phyloP scores from a whole-genome alignment of 2,797 vertebrate genomes.

The Crypturellus tataupa region DNA sequence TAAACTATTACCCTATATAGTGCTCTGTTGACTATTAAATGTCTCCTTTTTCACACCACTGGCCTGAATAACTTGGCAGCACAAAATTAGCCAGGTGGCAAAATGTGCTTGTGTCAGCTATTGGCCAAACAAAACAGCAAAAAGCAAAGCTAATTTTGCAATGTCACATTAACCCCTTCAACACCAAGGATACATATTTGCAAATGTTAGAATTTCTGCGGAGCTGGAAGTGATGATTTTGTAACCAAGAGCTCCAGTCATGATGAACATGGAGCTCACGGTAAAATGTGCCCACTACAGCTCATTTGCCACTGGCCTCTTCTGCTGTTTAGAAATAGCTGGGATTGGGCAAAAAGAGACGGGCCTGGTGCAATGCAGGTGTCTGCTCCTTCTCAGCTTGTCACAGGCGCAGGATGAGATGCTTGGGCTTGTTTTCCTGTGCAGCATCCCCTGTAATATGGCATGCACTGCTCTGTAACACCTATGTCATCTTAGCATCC shows the following conservation, averaged over 20 bases:
- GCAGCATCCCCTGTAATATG: not conserved
- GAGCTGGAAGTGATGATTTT: not conserved
- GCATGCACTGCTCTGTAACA: not conserved
- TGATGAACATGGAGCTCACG: not conserved
- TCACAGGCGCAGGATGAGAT: not conserved
- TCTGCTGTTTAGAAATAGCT: slow-evolving; percentile 10
- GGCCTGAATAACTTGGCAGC: slow-evolving; percentile 81
- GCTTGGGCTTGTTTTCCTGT: not conserved
- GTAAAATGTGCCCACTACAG: not conserved
- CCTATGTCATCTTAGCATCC: not conserved
- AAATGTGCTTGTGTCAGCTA: slow-evolving; percentile 80
- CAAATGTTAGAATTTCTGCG: not conserved
- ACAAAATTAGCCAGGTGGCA: slow-evolving; percentile 79
- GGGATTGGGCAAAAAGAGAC: slow-evolving; percentile 7
- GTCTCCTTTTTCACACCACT: slow-evolving; percentile 82
- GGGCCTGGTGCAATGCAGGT: not conserved
- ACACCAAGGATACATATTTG: not conserved
- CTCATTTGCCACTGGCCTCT: not conserved
- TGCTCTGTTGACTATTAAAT: slow-evolving; percentile 81
- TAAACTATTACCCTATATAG: slow-evolving; percentile 80
- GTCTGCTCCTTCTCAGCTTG: not conserved
- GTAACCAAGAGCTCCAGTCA: not conserved
- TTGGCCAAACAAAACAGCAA: slow-evolving; percentile 79
- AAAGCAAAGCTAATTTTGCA: slow-evolving; percentile 72
- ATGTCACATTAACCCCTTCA: slow-evolving; percentile 77